Base-by-base conservation (phyloP, 2,797 vertebrate genomes). In the Chaetodon trifasciatus region DNA sequence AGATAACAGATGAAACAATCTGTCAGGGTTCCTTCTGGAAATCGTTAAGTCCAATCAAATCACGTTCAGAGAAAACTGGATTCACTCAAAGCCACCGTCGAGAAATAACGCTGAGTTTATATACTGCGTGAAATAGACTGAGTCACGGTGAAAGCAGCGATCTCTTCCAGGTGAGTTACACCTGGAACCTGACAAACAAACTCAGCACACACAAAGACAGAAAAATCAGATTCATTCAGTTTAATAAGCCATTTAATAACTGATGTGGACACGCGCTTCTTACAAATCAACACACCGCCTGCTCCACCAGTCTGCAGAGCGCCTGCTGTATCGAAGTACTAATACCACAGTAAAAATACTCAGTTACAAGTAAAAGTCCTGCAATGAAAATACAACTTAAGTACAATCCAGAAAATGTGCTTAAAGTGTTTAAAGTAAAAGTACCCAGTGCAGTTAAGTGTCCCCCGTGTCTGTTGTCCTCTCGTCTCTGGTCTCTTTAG, bases 41-140 rank as follows among this genome's bases (percentile, higher is more conserved):
- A 56, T 67, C 49, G 21, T 68, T 55, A 23, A 10, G 46, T 76
- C 67, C 62, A 65, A 39, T 71, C 62, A 65, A 39, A 17, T 53
- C 49, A 69, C 15, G 19, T 10, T 8, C 28, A 3, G 28, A 24
- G 11, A 13, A 28, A 42, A 10, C 39, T 6, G 56, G 19, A 76
- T 24, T 23, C 19, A 61, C 12, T 61, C 17, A 76, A 76, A 65
- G 53, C 47, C n/a, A 1, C 11, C 12, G 49, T 7, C n/a, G 56
- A 44, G 1, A 44, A 44, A 11, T 44, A 44, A 44, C 12, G 6
- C 6, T 39, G 39, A 44, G 11, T 44, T 11, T 44, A 44, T 44
- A 11, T 13, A 40, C 40, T 40, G 40, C 11, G 3, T 40, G 40
- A 40, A 44, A 44, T 13, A 12, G 3, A 44, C 42, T 44, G 42